Evolutionary conservation across 2,113 vertebrate species (phyloP), one percentile per base, ranked within the genome.

Genomic region (Cebidichthys violaceus): DNA sequence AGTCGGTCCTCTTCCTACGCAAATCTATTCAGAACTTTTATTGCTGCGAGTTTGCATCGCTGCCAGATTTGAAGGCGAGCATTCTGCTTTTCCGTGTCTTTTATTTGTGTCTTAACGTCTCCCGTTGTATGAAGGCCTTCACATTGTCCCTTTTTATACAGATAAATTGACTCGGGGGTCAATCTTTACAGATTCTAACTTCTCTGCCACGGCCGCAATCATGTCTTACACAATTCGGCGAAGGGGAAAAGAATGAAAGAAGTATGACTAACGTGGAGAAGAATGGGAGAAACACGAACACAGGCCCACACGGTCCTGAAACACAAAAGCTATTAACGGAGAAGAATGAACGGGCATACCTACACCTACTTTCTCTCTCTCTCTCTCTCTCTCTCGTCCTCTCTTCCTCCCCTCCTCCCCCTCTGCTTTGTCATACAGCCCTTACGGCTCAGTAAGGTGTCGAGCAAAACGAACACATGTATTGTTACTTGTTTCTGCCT

Each of bases 401-500:
- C 64, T n/a, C n/a, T n/a, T n/a, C n/a, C n/a, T n/a, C 11, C 18
- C 74, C 3, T 54, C 67, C 7, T 68, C 60, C 62, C 31, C 54
- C 47, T 59, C 33, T 22, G 41, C 33, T 33, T 37, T 62, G 41
- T 68, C 61, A 80, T 52, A 75, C 45, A 52, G 29, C 73, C 50
- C 3, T 33, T 43, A 60, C 17, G 10, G 50, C 24, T 61, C 35
- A 70, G 45, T 31, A 6, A 67, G 66, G 54, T 68, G 65, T 69
- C 39, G 45, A 47, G 73, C 10, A 47, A 81, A 75, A 69, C 24
- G 62, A 78, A 59, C 41, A 66, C 65, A 29, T 39, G 73, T 62
- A 77, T 71, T 86, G 68, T 83, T 90, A 82, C 70, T 65, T 79
- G 70, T 80, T 77, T 20, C 17, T 67, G 77, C 41, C 50, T 75